Percentiles rank a stretch among this genome's conserved stretches.
Evolutionary conservation across 2,797 vertebrate genomes (phyloP).

Genomic region (Mus minutoides): DNA sequence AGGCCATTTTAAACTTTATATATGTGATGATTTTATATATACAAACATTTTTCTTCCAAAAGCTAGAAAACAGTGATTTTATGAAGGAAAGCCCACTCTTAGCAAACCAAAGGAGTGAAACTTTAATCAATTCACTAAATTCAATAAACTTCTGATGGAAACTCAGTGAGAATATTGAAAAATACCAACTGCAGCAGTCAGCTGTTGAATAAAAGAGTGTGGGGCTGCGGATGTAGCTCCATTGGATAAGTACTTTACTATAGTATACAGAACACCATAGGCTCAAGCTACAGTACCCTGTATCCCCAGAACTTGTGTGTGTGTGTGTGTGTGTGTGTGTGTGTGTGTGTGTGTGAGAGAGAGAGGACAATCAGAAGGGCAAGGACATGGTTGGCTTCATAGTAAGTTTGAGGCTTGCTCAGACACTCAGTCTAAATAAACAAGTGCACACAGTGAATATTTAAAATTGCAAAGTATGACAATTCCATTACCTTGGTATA

Average conservation of each 20-base stretch:
- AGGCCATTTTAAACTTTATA: not conserved
- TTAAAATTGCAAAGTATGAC: not conserved
- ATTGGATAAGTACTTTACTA: not conserved
- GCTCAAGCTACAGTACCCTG: too few species aligned
- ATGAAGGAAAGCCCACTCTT: not conserved
- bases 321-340: too few species aligned
- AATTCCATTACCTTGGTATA: not conserved
- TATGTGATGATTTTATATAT: not conserved
- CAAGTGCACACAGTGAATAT: not conserved
- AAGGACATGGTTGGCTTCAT: not conserved
- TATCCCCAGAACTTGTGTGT: not conserved
- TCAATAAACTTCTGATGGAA: not conserved
- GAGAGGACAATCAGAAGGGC: not conserved
- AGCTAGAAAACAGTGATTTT: not conserved
- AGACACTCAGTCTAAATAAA: not conserved
- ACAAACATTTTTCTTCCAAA: not conserved
- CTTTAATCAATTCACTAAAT: not conserved
- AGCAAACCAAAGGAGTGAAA: not conserved
- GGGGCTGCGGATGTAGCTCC: not conserved
- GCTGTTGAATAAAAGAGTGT: not conserved
- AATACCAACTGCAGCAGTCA: not conserved
- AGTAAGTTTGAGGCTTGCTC: not conserved
- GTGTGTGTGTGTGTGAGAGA: too few species aligned
- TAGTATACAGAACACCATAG: not conserved
- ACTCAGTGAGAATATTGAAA: not conserved